Base-by-base conservation (phyloP, 2,888 invertebrate genomes). In the Protonemura montana region DNA sequence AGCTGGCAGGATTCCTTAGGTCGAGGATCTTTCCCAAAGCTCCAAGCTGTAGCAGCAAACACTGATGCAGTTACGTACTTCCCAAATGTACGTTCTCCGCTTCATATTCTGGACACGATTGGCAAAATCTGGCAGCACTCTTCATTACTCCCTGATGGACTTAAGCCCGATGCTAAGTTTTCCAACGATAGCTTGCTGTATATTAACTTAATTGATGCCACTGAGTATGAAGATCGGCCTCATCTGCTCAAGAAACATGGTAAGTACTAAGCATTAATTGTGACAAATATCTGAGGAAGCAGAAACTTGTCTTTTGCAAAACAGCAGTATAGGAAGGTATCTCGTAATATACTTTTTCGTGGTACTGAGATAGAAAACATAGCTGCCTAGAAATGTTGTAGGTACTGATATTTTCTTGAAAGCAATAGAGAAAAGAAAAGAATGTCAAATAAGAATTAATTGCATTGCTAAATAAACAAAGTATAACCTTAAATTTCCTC, bases 171-270 rank as follows among this genome's bases (percentile, higher is more conserved):
- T 21, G 25, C 29, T 13, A 42, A 26, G 10, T 16, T 27, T 2
- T 13, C 35, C 21, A 86, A 86, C 16, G 82, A 87, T 0, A 87
- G 35, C 25, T 25, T 82, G 7, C 42, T 89, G 5, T 85, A 87
- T 83, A 87, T 89, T 1, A 88, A 88, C 83, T 77, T 89, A 80
- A 88, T 89, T 82, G 89, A 90, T 88, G 89, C 89, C 7, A 85
- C 87, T 29, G 81, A 88, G 30, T 92, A 92, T 29, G 94, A 94
- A 88, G 92, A 93, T 21, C 90, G 94, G 76, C 89, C 91, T 16
- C 92, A 93, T 0, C 91, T 95, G 90, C 92, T 94, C 16, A 92
- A 92, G 83, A 92, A 94, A 41, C 95, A 95, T 89, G 94, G 84
- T 84, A 84, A 76, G 29, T 6, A 26, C 10, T 1, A 81, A 28